Evolutionary conservation across 2,888 invertebrate species (phyloP), one percentile per base, ranked within the genome.

Genomic region (Acrocera orbiculus): DNA sequence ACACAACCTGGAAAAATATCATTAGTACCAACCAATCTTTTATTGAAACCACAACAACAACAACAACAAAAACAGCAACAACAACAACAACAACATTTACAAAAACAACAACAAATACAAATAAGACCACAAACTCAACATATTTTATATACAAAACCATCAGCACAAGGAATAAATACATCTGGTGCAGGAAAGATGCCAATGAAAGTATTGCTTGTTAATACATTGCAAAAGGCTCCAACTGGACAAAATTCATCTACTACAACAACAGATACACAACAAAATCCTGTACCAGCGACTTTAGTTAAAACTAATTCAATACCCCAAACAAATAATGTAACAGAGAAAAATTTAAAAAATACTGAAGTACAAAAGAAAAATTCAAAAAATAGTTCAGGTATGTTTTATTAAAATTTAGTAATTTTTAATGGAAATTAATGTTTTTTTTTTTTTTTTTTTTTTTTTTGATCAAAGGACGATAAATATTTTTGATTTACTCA

Each of bases 21-120:
- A 0, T 25, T 61, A 26, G 59, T 61, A n/a, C 61, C 61, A 16
- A 57, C 61, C 1, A 60, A 59, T 39, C 55, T 60, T 20, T 47
- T 61, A 2, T 49, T 61, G 43, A 57, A 60, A 32, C 50, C 52
- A 4, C 35, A 36, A 28, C 32, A 37, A 17, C 38, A 37, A 32
- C 17, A 20, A 19, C 29, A 27, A 26, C 28, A 36, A 7, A 33
- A 30, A 51, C 48, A 33, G 38, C 41, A 31, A 29, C 37, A 32
- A 6, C 41, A 32, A 34, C 38, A 42, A 9, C 44, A 41, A 28
- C 46, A 43, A 11, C 27, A 34, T 20, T 15, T 37, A 16, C 34
- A 34, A 24, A 27, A 30, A 19, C 27, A 33, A 47, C 17, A 20
- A 19, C 29, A 27, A 26, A 31, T 37, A 7, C 35, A 30, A 51